Base-by-base conservation (phyloP, 2,888 invertebrate genomes). In the Subacronicta megacephala region DNA sequence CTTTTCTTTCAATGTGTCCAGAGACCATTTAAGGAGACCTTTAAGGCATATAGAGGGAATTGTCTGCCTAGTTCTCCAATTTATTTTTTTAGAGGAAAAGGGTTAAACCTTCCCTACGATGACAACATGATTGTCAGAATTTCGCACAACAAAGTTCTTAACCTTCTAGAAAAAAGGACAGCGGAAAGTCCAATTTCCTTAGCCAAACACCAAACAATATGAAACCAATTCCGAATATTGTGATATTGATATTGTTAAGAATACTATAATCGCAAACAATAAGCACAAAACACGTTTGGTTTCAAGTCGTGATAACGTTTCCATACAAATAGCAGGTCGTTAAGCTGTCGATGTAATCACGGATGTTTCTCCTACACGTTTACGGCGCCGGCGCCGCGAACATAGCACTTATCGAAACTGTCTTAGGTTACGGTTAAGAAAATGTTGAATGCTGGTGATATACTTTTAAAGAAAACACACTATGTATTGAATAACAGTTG, bases 221-320 rank as follows among this genome's bases (percentile, higher is more conserved):
- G 3, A 51, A 41, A 60, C n/a, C 33, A 43, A 46, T 67, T 38
- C 45, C 37, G 26, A 38, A 67, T 47, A 69, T n/a, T n/a, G n/a
- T n/a, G n/a, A n/a, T n/a, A n/a, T n/a, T n/a, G n/a, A n/a, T n/a
- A n/a, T 46, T 50, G 50, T 43, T 35, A 15, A 41, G 50, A 44
- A 57, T 37, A 47, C 18, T n/a, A 36, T 37, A 49, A 57, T 46
- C 37, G 20, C 13, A 29, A 7, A 35, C 51, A 51, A 51, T 63
- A 65, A 65, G 70, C 41, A 69, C 31, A 15, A 13, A 18, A 33
- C 50, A 43, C 43, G 50, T 62, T 44, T 43, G 15, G 51, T 44
- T 55, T 37, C 40, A 13, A 40, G 40, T 51, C 70, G 40, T 44
- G 70, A 65, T 69, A 65, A 57, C 63, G 47, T 29, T 35, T 12